Evolutionary conservation across 2,113 vertebrate genomes (phyloP).

Genomic region (Phaetusa simplex): DNA sequence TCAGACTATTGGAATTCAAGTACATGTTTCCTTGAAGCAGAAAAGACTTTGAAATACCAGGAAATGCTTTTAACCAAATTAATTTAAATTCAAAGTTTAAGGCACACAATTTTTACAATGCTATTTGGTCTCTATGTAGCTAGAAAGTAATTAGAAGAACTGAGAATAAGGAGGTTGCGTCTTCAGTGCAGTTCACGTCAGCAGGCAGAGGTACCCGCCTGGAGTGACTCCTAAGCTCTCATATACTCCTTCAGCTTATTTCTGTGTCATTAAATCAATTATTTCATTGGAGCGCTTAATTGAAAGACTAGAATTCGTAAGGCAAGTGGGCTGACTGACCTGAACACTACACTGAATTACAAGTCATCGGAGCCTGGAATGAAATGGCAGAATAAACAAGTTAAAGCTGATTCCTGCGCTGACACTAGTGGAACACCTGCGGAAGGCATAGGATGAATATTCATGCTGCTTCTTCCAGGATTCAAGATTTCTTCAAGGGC

Average conservation of each 20-base stretch:
- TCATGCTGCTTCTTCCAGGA: neutral
- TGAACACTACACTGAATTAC: neutral
- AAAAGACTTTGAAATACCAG: neutral
- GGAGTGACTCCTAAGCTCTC: neutral
- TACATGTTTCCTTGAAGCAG: neutral
- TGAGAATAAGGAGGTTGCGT: neutral
- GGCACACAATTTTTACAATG: neutral
- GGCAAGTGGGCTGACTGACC: neutral
- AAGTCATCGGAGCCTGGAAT: neutral
- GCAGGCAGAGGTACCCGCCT: neutral
- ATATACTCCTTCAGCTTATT: neutral
- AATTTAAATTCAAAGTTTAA: neutral
- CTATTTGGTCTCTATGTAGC: neutral
- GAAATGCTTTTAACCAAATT: neutral
- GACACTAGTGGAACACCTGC: neutral
- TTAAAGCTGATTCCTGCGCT: neutral
- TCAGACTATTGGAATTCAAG: neutral
- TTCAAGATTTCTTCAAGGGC: neutral
- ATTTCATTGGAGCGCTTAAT: neutral
- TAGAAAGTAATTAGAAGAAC: neutral
- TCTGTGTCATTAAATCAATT: neutral
- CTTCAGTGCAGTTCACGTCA: neutral
- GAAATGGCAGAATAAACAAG: neutral
- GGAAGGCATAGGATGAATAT: neutral
- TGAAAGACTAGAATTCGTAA: neutral